Percentiles rank a stretch among this genome's conserved stretches.
Evolutionary conservation across 2,797 vertebrate species (phyloP).

Genomic region (Thalassophryne amazonica): DNA sequence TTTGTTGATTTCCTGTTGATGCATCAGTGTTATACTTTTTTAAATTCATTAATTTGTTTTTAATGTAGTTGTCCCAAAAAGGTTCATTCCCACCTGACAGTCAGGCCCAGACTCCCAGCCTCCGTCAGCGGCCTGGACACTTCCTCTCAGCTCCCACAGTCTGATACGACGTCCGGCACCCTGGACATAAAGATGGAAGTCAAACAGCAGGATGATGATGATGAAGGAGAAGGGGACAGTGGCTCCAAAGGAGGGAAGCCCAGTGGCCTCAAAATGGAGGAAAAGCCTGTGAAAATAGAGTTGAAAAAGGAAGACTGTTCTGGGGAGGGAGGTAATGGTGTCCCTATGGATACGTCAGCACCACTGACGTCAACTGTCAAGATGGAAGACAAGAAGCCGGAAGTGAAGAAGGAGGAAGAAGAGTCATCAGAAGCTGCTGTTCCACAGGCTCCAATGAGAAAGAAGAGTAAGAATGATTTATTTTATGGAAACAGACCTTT

Average conservation of each 20-base stretch:
- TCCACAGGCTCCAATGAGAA: conserved; percentile 86
- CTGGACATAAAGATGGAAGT: conserved; percentile 86
- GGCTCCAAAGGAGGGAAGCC: conserved; percentile 78
- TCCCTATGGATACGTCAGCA: conserved; percentile 78
- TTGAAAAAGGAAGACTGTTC: conserved; percentile 75
- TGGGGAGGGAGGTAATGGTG: conserved; percentile 83
- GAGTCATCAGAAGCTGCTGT: conserved; percentile 78
- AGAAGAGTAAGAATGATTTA: conserved; percentile 84
- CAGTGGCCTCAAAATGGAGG: conserved; percentile 82
- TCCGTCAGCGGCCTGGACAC: conserved; percentile 89
- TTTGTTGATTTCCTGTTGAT: background rate
- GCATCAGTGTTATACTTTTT: background rate
- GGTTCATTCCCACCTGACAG: conserved; percentile 86
- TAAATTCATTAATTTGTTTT: background rate
- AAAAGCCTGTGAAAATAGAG: conserved; percentile 78
- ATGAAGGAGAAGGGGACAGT: conserved; percentile 62
- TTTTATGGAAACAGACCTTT: background rate
- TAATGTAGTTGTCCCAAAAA: conserved; percentile 88
- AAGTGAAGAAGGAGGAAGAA: conserved; percentile 89
- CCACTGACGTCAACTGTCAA: conserved; percentile 21
- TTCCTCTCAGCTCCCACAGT: conserved; percentile 84
- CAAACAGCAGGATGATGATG: conserved; percentile 87
- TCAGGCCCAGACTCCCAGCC: conserved; percentile 89
- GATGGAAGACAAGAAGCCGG: conserved; percentile 85
- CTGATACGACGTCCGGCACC: conserved; percentile 76